These are phyloP conservation scores for Autographa gamma DNA, from an alignment of 2,888 invertebrate genomes.

Conservation along the genomic window DNA sequence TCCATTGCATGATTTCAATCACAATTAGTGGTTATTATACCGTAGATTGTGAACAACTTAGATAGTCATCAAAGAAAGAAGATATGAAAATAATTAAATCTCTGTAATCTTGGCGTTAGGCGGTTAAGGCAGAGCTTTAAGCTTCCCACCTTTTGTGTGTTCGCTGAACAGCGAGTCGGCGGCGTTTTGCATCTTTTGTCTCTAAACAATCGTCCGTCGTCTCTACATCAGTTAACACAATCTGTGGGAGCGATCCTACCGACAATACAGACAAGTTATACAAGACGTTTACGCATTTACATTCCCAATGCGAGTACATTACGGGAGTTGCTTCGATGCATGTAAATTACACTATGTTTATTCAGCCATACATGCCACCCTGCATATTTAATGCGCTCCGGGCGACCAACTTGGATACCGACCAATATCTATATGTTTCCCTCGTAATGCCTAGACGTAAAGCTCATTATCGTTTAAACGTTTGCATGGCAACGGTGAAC, in stretches of 20 bases:
- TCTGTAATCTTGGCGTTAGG: slow-evolving; percentile 7
- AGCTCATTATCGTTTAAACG: slow-evolving; percentile 60
- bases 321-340: slow-evolving; percentile 86
- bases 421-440: slow-evolving; percentile 42
- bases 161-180: slow-evolving; percentile 24
- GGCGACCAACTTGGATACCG: slow-evolving; percentile 63
- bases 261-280: slow-evolving; percentile 68
- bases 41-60: background rate
- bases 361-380: slow-evolving; percentile 83
- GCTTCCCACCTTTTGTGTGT: slow-evolving; percentile 28
- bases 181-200: slow-evolving; percentile 42
- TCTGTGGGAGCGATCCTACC: slow-evolving; percentile 57
- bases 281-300: slow-evolving; percentile 79
- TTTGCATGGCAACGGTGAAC: slow-evolving; percentile 66
- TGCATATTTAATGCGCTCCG: slow-evolving; percentile 81
- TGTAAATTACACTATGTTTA: slow-evolving; percentile 87
- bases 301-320: slow-evolving; percentile 85
- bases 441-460: slow-evolving; percentile 60
- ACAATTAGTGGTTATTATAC: background rate
- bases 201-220: slow-evolving; percentile 47
- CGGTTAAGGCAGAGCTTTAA: slow-evolving; percentile 27
- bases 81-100: slow-evolving; percentile 13
- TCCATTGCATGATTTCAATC: background rate
- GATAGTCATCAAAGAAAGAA: slow-evolving; percentile 9
- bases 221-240: slow-evolving; percentile 53